Evolutionary conservation across 2,888 invertebrate genomes (phyloP), one percentile per base, ranked within the genome.

Genomic region (Macropis europaea): DNA sequence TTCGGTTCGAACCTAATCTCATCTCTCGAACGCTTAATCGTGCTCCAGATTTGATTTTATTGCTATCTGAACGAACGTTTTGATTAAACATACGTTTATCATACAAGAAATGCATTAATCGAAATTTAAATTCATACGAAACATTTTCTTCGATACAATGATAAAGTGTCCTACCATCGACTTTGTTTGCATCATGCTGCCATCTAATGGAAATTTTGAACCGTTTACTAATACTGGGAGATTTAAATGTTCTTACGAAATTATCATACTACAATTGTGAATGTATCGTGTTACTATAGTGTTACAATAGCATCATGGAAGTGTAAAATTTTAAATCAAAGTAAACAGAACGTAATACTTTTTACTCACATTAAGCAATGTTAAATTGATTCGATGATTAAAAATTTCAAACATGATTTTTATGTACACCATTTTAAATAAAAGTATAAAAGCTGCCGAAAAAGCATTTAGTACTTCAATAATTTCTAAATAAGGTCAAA

Each of bases 121-220:
- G 9, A 19, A 43, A 47, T 72, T 54, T 38, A 69, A 62, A 69
- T 50, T 28, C 1, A 2, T 52, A 40, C 28, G 42, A 42, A 43
- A 38, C 17, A 9, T 50, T 45, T 22, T 6, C 24, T 40, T 19
- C 7, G 6, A 0, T n/a, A 54, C 19, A 1, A 2, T 4, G n/a
- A 7, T 30, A 36, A n/a, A n/a, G n/a, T 1, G 47, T 47, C 17
- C 26, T 2, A 2, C 1, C n/a, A n/a, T 17, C 22, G 15, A 26
- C 54, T 57, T 17, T 34, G 19, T 13, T 28, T 9, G 15, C 5
- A 32, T 11, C 2, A 69, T 71, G 54, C 70, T 71, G 75, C 64
- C 74, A 66, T 13, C 60, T 75, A 56, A 45, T 28, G 13, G 4
- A 2, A 24, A 32, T 53, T 47, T 30, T 38, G 52, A 45, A 4